Evolutionary conservation across 37 sponge, comb jelly and placozoan genomes (phyloP).

Genomic region (Ephydatia muelleri): DNA sequence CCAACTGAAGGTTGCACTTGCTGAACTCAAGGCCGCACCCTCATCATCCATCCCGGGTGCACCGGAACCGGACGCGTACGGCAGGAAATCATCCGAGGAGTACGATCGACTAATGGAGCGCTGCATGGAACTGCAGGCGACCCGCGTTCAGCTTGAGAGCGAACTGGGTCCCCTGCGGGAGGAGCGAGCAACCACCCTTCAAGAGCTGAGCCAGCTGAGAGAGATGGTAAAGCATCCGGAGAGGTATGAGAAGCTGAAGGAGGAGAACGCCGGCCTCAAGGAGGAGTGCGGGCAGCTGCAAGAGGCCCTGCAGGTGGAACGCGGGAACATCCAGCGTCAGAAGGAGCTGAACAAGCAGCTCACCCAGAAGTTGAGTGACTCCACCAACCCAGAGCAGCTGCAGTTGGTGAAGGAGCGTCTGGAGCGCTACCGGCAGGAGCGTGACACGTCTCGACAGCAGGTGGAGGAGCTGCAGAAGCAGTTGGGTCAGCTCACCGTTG

Average conservation of each 20-base stretch:
- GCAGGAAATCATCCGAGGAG: conserved; percentile 7
- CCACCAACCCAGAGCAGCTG: conserved; percentile 28
- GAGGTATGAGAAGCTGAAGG: conserved; percentile 43
- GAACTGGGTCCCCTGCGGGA: conserved; percentile 35
- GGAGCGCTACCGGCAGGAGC: conserved; percentile 44
- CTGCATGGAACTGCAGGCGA: conserved; percentile 22
- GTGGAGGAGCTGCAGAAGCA: conserved; percentile 10
- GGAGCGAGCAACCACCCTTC: conserved; percentile 31
- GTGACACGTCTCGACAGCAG: conserved; percentile 25
- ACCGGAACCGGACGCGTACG: background rate
- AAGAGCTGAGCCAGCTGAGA: conserved; percentile 34
- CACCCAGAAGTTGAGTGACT: conserved; percentile 27
- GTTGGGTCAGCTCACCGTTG: conserved; percentile 6
- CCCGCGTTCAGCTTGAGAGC: conserved; percentile 44
- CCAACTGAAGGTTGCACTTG: background rate
- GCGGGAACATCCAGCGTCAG: background rate
- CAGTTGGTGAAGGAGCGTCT: conserved; percentile 25
- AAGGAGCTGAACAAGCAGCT: conserved; percentile 25
- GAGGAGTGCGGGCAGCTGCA: background rate
- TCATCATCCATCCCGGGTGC: background rate
- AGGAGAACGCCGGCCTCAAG: background rate
- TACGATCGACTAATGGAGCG: conserved; percentile 22
- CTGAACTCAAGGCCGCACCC: background rate
- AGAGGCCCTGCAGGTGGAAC: background rate
- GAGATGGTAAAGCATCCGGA: conserved; percentile 27